Base-by-base conservation (phyloP, 2,113 vertebrate species). In the Ceyx melanurus region DNA sequence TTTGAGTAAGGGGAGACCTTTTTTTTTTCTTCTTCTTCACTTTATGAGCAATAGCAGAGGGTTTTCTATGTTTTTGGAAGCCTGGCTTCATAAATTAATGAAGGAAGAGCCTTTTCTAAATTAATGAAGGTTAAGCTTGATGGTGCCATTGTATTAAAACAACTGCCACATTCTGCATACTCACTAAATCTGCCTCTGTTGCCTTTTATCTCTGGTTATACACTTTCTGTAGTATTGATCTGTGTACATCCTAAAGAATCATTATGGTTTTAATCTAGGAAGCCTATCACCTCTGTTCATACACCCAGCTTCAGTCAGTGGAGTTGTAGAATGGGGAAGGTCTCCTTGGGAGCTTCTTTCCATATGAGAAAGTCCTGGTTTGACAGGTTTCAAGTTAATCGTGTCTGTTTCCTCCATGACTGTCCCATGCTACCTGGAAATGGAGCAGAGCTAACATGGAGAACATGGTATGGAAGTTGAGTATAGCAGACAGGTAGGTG, bases 361-460 rank as follows among this genome's bases (percentile, higher is more conserved):
- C 9, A 0, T 26, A 1, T 5, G 20, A 28, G 48, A 13, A 8
- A 33, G 7, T 5, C 13, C 66, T 58, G 70, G 20, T 15, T 76
- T 13, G 2, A 21, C 37, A 19, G 20, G 82, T 51, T 20, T 31
- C 20, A 3, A 0, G 22, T 28, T 33, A 33, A 20, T 31, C 57
- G 45, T 66, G 46, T 29, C 35, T 0, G 0, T 73, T 75, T 75
- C 62, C 54, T 61, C 62, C 0, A 0, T 22, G 67, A 21, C 12
- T 60, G 20, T 20, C 33, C 48, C 1, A 4, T 20, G 61, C 9
- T 21, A 10, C 21, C 33, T 56, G n/a, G 25, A 33, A 37, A 4
- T 0, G 0, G 17, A 56, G 45, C 60, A 51, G 61, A 66, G 66
- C 9, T 56, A 35, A 10, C 22, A 2, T 43, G 85, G 25, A 18